phyloP scores from a whole-genome alignment of 2,113 vertebrate species.

The Paralichthys olivaceus region DNA sequence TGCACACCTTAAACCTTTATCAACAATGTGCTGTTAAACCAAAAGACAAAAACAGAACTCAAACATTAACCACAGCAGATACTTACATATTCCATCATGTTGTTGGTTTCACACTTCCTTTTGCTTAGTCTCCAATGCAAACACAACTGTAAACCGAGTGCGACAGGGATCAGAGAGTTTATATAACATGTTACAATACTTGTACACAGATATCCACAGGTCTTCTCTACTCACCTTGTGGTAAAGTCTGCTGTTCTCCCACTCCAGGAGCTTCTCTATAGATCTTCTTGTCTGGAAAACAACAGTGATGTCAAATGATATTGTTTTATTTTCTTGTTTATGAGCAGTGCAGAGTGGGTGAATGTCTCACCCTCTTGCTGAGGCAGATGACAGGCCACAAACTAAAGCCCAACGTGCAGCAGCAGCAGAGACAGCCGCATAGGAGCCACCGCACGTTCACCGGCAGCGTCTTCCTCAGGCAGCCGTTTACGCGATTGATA shows the following conservation, averaged over 20 bases:
- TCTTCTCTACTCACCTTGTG: constrained; percentile 92
- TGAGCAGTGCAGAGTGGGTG: background rate
- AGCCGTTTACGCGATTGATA: constrained; percentile 95
- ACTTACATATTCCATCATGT: constrained; percentile 99
- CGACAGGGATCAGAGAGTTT: constrained; percentile 19
- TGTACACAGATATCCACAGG: constrained; percentile 63
- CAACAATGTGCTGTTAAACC: no score
- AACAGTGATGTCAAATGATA: constrained; percentile 3
- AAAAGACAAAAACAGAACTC: no score
- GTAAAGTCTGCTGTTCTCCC: constrained; percentile 99
- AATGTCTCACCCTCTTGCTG: constrained; percentile 94
- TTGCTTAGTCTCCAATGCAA: constrained; percentile 99
- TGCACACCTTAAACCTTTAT: no score
- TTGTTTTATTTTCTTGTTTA: background rate
- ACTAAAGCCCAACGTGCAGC: constrained; percentile 98
- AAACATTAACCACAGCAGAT: background rate
- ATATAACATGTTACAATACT: background rate
- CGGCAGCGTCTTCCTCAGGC: constrained; percentile 96
- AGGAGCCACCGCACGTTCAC: constrained; percentile 98
- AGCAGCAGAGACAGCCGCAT: constrained; percentile 98
- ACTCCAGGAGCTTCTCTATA: constrained; percentile 99
- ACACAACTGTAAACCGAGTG: constrained; percentile 87
- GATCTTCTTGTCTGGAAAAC: constrained; percentile 95
- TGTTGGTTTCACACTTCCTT: constrained; percentile 99
- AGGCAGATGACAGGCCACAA: constrained; percentile 99